Percentiles rank a stretch among this genome's conserved stretches.
These are phyloP conservation scores for Halcyon malimbica DNA, from an alignment of 2,113 vertebrate species.

Conservation along the genomic window DNA sequence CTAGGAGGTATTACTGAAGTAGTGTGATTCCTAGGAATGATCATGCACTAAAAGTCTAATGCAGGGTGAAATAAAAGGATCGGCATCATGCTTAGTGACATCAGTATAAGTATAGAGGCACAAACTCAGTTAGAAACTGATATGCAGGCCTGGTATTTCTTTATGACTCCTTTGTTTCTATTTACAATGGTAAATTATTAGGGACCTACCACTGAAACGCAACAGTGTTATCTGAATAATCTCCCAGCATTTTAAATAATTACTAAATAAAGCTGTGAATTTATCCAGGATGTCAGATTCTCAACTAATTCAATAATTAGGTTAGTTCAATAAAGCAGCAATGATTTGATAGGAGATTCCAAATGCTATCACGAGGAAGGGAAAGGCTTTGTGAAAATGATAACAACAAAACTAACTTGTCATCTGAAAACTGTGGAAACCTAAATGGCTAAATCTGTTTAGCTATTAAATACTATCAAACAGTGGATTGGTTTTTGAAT, in stretches of 20 bases:
- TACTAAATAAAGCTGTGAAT: not conserved
- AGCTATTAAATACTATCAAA: not conserved
- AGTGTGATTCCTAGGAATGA: not conserved
- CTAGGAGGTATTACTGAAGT: not conserved
- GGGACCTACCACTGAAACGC: not conserved
- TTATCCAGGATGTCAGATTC: not conserved
- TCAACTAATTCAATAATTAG: not conserved
- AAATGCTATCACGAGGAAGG: not conserved
- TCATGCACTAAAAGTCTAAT: not conserved
- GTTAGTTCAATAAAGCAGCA: not conserved
- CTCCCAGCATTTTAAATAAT: not conserved
- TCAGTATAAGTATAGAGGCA: not conserved
- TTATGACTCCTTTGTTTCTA: not conserved
- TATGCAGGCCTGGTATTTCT: not conserved
- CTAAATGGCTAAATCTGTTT: not conserved
- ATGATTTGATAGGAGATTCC: not conserved
- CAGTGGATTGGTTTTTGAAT: not conserved
- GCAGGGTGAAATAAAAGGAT: not conserved
- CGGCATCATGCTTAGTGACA: not conserved
- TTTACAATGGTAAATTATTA: not conserved
- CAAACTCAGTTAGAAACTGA: not conserved
- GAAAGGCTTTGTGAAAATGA: not conserved
- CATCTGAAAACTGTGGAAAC: conserved; percentile 20
- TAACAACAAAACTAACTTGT: not conserved
- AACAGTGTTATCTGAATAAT: not conserved